Evolutionary conservation across 2,113 vertebrate genomes (phyloP).

Genomic region (Ammodytes dubius): DNA sequence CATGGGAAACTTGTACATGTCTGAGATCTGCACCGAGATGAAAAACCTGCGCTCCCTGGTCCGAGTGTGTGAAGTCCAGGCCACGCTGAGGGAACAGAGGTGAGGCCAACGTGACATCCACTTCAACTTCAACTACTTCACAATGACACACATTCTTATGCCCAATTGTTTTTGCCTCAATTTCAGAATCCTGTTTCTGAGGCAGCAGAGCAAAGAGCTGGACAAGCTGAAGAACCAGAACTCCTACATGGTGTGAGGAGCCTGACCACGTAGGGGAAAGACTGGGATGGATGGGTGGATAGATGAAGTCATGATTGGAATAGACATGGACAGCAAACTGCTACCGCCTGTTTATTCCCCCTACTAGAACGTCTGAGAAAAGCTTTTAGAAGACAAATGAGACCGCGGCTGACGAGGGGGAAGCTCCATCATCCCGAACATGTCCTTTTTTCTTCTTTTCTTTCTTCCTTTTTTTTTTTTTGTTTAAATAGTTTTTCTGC

Average conservation of each 20-base stretch:
- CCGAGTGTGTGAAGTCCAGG: slow-evolving; percentile 99
- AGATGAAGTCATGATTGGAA: slow-evolving; percentile 72
- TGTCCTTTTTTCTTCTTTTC: slow-evolving; percentile 7
- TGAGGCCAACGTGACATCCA: slow-evolving; percentile 62
- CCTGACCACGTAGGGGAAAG: slow-evolving; percentile 78
- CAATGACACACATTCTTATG: not conserved
- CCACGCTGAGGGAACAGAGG: slow-evolving; percentile 98
- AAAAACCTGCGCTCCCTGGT: slow-evolving; percentile 99
- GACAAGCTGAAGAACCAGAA: slow-evolving; percentile 99
- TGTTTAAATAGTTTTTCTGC: slow-evolving; percentile 25
- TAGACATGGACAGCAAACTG: slow-evolving; percentile 62
- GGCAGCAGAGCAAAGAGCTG: slow-evolving; percentile 99
- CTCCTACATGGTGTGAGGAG: slow-evolving; percentile 98
- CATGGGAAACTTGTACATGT: slow-evolving; percentile 99
- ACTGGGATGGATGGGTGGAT: slow-evolving; percentile 82
- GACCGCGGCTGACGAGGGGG: slow-evolving; percentile 22
- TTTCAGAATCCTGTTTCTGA: slow-evolving; percentile 96
- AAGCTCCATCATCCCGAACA: slow-evolving; percentile 42
- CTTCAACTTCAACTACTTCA: no score
- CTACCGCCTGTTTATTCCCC: slow-evolving; percentile 57
- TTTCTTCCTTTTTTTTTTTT: slow-evolving; percentile 30
- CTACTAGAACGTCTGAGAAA: slow-evolving; percentile 37
- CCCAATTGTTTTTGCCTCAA: slow-evolving; percentile 15
- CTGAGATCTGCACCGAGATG: slow-evolving; percentile 99
- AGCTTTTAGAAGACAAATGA: slow-evolving; percentile 26